Evolutionary conservation across 2,888 invertebrate species (phyloP).

Genomic region (Rhopalosiphum nymphaeae): DNA sequence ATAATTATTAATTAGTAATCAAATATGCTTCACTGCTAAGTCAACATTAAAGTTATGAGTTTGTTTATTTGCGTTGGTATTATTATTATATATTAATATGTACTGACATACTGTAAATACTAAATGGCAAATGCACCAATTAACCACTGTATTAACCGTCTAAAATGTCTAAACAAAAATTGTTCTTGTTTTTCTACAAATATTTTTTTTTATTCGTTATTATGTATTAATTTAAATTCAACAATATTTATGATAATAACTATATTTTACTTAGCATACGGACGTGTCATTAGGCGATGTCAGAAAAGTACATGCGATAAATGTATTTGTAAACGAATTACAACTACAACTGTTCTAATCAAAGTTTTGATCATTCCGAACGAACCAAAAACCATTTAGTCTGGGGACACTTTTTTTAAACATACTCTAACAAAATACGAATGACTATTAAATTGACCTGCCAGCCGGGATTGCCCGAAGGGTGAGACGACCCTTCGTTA

Average conservation of each 20-base stretch:
- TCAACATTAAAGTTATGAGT: background rate
- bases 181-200: background rate
- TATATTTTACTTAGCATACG: background rate
- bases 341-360: conserved; percentile 44
- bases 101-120: background rate
- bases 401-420: conserved; percentile 48
- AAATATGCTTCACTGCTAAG: background rate
- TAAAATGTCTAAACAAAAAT: background rate
- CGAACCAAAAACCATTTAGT: conserved; percentile 61
- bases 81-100: background rate
- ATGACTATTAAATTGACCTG: conserved; percentile 65
- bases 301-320: background rate
- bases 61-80: background rate
- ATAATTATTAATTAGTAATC: too few species aligned
- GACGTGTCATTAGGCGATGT: background rate
- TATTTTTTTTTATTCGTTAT: background rate
- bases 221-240: background rate
- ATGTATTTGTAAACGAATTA: conserved; percentile 37
- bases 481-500: conserved; percentile 63
- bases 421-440: conserved; percentile 64
- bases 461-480: conserved; percentile 51
- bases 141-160: background rate
- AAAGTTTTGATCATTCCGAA: conserved; percentile 24
- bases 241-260: background rate
- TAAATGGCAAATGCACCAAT: background rate